Evolutionary conservation across 2,797 vertebrate species (phyloP).

Genomic region (Betta splendens): DNA sequence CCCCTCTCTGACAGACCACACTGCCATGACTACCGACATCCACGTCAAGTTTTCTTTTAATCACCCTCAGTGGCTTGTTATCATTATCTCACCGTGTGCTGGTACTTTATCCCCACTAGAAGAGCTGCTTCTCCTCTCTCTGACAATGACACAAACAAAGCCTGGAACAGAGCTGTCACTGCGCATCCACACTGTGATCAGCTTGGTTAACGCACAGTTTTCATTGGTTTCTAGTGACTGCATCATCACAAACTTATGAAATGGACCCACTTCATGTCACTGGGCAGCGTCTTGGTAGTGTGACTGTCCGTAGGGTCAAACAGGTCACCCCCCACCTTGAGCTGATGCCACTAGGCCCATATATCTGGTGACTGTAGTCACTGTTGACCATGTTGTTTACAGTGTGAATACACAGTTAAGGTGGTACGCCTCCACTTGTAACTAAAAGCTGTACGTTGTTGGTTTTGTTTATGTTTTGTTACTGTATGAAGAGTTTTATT

Average conservation of each 20-base stretch:
- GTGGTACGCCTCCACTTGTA: constrained; percentile 15
- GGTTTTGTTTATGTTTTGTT: constrained; percentile 7
- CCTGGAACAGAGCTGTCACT: neutral
- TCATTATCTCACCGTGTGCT: constrained; percentile 50
- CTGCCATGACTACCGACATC: constrained; percentile 60
- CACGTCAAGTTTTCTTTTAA: constrained; percentile 40
- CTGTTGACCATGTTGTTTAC: neutral
- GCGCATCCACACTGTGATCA: constrained; percentile 21
- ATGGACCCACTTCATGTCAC: too few species aligned
- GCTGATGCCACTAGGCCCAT: neutral
- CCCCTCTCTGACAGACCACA: constrained; percentile 54
- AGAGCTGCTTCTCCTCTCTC: constrained; percentile 1
- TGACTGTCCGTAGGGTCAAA: too few species aligned
- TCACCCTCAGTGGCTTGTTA: constrained; percentile 57
- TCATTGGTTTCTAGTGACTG: too few species aligned
- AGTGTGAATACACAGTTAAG: constrained; percentile 26
- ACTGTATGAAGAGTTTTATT: constrained; percentile 12
- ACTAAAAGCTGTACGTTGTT: neutral
- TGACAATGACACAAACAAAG: constrained; percentile 7
- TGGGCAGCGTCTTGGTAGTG: too few species aligned
- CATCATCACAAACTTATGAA: too few species aligned
- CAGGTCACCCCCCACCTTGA: too few species aligned
- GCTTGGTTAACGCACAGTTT: neutral
- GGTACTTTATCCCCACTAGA: constrained; percentile 12
- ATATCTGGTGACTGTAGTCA: neutral